Evolutionary conservation across 1,140 invertebrate species (phyloP), one percentile per base, ranked within the genome.

Genomic region (Drosophila ogumai): DNA sequence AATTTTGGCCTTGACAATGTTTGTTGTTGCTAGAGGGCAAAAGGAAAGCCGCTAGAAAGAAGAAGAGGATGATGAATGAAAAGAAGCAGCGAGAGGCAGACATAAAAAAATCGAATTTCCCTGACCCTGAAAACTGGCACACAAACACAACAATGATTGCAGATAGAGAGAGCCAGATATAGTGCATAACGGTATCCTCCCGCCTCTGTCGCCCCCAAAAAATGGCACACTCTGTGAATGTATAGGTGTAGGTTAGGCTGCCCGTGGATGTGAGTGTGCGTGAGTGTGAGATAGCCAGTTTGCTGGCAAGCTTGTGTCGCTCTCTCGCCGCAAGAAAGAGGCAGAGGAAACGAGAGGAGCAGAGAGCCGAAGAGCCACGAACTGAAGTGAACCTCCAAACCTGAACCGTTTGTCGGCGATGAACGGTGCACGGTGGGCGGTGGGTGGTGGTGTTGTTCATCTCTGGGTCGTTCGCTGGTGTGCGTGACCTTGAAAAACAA

Each of bases 401-500:
- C 66, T 40, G 36, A 56, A 38, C 38, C 25, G 47, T 41, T 32
- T 19, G 22, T 15, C 34, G 41, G 41, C 32, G 63, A 25, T 19
- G 41, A 63, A 63, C 36, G 52, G 52, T 65, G 34, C 25, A 32
- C 61, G 65, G 49, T 44, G 50, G 65, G 68, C 17, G 50, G 54
- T 50, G 43, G 72, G 52, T 72, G 57, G 61, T 55, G 38, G 38
- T 61, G 22, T 57, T 71, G 68, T 72, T 72, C 61, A 69, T 67
- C 63, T 66, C 32, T 59, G 52, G 52, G 52, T 55, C 52, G 52
- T 38, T 31, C 32, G 41, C 40, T 87, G 41, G 84, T 87, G 49
- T 73, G 44, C 34, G 79, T 87, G 82, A 87, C 82, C 82, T 87
- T 86, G 82, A 86, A 82, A 86, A 86, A 86, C 75, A 87, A 88